Evolutionary conservation across 2,888 invertebrate species (phyloP).

Genomic region (Monopis laevigella): DNA sequence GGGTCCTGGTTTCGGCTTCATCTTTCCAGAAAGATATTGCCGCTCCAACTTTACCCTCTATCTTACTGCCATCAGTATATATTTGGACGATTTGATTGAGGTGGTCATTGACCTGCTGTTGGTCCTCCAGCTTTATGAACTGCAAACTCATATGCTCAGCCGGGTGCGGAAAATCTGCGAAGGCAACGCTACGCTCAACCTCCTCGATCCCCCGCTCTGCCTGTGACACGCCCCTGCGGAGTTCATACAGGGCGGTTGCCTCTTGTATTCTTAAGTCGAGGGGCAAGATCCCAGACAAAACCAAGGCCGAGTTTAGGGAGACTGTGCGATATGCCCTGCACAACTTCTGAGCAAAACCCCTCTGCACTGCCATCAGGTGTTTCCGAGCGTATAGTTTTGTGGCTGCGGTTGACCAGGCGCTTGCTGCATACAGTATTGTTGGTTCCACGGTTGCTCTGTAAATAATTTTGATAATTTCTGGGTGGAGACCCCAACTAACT

Average conservation of each 20-base stretch:
- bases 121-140: background rate
- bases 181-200: background rate
- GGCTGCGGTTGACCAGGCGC: slow-evolving; percentile 5
- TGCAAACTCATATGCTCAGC: background rate
- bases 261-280: background rate
- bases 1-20: slow-evolving; percentile 2
- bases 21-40: slow-evolving; percentile 18
- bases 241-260: background rate
- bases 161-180: background rate
- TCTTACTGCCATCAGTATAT: too few relatives aligned
- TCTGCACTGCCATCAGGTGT: slow-evolving; percentile 1
- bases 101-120: background rate
- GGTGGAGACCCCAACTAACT: slow-evolving; percentile 8
- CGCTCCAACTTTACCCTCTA: slow-evolving; percentile 16
- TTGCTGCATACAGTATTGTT: slow-evolving; percentile 6
- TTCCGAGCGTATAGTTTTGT: background rate
- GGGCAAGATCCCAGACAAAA: background rate
- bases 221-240: background rate
- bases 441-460: slow-evolving; percentile 10
- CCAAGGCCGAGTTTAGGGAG: background rate
- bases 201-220: background rate
- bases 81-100: too few relatives aligned
- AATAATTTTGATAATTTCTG: slow-evolving; percentile 4
- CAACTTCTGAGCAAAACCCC: background rate
- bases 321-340: too few relatives aligned